Base-by-base conservation (phyloP, 2,113 vertebrate genomes). In the Syngnathus scovelli region DNA sequence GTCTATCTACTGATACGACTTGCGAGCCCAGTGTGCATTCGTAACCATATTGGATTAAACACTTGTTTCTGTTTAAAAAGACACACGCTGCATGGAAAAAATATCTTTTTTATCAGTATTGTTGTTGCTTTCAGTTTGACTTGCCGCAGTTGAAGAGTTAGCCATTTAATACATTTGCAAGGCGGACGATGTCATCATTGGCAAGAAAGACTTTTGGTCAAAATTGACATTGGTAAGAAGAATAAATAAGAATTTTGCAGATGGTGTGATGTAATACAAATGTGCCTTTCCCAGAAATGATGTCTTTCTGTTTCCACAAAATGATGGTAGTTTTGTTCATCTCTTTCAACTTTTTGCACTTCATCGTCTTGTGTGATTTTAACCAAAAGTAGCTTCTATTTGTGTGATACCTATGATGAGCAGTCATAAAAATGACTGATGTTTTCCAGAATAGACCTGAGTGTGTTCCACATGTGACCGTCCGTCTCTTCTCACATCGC, bases 1-100 rank as follows among this genome's bases (percentile, higher is more conserved):
- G 54, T 70, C 69, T 85, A 82, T 76, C 77, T 81, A 78, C 83
- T 78, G 60, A 78, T 77, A 66, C 68, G 60, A 68, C 71, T 76
- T 62, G 77, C 37, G 12, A 79, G 78, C 48, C 55, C 77, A 69
- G 78, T 79, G 84, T 68, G 55, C 13, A 58, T 37, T 23, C 52
- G 18, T 54, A 54, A 54, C 11, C 9, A 21, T 41, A 11, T 39
- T n/a, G 16, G 19, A n/a, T 11, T 13, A n/a, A 59, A 59, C 6
- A 2, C 27, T 33, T 59, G 33, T 38, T 59, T 23, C 23, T 27
- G 21, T 9, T 5, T 6, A 52, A 52, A 52, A 52, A 10, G 51
- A 21, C n/a, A 52, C n/a, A 8, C 23, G 6, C 1, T 9, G 2
- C 27, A 12, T 60, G 36, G 58, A n/a, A 48, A 59, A 61, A 61